Percentiles rank a stretch among this genome's conserved stretches.
Evolutionary conservation across 2,888 invertebrate genomes (phyloP).

Genomic region (Hedychridium roseum): DNA sequence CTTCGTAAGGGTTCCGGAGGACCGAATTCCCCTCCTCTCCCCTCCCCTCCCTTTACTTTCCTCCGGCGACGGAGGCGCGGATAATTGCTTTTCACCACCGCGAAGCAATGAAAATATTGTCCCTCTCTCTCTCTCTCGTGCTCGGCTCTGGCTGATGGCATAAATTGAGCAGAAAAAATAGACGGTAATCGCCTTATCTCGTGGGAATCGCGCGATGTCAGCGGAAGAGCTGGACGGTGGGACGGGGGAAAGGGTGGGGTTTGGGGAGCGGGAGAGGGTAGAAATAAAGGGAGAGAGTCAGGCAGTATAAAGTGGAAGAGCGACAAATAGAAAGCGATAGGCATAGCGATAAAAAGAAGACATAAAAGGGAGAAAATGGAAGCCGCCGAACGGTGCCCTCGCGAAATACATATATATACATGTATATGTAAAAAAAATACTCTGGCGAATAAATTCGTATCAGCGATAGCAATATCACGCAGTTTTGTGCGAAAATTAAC

Average conservation of each 20-base stretch:
- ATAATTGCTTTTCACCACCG: constrained; percentile 42
- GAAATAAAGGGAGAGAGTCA: background rate
- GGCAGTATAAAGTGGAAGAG: no score
- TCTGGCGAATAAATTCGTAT: no score
- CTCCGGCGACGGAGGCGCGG: background rate
- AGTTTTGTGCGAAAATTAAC: no score
- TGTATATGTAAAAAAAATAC: no score
- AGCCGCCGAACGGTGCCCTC: no score
- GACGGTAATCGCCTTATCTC: constrained; percentile 59
- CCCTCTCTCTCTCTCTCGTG: constrained; percentile 32
- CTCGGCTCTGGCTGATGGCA: constrained; percentile 45
- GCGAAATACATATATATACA: no score
- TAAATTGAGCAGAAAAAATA: constrained; percentile 59
- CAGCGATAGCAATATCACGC: no score
- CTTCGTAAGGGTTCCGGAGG: background rate
- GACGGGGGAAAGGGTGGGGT: background rate
- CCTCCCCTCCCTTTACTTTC: background rate
- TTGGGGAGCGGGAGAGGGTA: background rate
- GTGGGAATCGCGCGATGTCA: constrained; percentile 38
- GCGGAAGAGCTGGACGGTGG: background rate
- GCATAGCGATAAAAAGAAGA: no score
- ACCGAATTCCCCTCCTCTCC: background rate
- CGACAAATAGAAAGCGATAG: no score
- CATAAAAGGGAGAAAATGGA: no score
- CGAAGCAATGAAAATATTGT: constrained; percentile 51